Base-by-base conservation (phyloP, 2,113 vertebrate genomes). In the Halichoeres trimaculatus region DNA sequence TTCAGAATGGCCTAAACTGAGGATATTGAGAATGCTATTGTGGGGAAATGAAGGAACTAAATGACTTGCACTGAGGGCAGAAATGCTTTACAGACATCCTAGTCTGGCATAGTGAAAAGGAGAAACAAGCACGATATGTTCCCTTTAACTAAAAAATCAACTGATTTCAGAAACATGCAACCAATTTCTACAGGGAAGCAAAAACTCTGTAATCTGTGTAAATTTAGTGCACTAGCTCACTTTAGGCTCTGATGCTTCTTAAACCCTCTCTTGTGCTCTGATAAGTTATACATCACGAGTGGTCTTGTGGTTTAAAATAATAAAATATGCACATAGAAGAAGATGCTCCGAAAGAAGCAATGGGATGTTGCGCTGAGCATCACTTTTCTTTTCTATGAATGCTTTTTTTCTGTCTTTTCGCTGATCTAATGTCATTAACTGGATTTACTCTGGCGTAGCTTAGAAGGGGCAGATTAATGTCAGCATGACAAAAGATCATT, bases 311-410 rank as follows among this genome's bases (percentile, higher is more conserved):
- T 35, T 43, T 50, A 76, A 78, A 59, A 58, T 19, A 56, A 53
- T 76, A 36, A 85, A 74, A 85, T 65, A 78, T 71, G 47, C 76
- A 68, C 52, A 48, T 45, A 70, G 72, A 70, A 66, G 74, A 51
- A 66, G n/a, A 45, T 20, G 67, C n/a, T 34, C 59, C 38, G 38
- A 52, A 23, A 55, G 13, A 55, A 59, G 34, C 6, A n/a, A 64
- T 74, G 30, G 76, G 52, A 76, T 62, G 35, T 34, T 9, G 10
- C 0, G 23, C 35, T 3, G 8, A 67, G 58, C 54, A 56, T 54
- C 36, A 14, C 60, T 54, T 73, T 66, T 61, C 60, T 54, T 73
- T 66, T 61, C 51, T 43, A 11, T 1, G 20, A 47, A 35, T 30
- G 2, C 58, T 59, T 40, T 56, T n/a, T 56, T 20, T 1, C 48